A percentile compares a stretch with the other conserved stretches of the same genome.
Evolutionary conservation across 2,113 vertebrate species (phyloP).

Genomic region (Spheniscus mendiculus): DNA sequence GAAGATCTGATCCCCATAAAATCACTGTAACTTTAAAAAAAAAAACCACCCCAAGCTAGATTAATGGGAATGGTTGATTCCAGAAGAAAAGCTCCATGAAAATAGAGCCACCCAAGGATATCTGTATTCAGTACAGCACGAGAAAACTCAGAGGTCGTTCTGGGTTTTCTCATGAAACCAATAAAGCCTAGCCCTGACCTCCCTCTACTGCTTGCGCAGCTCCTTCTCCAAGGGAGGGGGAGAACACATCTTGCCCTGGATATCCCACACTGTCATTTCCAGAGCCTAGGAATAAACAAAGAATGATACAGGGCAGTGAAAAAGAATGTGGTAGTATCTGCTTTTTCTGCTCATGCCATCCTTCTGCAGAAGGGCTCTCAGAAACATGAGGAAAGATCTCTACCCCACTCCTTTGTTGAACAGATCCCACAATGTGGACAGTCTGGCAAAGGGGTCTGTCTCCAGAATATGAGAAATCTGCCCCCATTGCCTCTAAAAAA

Average conservation of each 20-base stretch:
- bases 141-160: neutral
- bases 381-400: neutral
- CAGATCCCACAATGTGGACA: neutral
- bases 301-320: neutral
- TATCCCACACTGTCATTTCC: neutral
- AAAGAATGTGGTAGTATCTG: neutral
- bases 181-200: neutral
- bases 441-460: neutral
- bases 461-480: neutral
- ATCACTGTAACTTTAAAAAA: neutral
- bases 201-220: neutral
- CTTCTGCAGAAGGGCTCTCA: neutral
- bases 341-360: neutral
- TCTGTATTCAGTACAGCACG: fast-evolving
- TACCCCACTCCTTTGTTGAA: neutral
- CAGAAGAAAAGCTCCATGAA: neutral
- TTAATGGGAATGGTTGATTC: neutral
- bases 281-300: neutral
- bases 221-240: neutral
- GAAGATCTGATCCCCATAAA: neutral
- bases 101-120: neutral
- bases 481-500: neutral
- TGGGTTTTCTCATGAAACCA: neutral
- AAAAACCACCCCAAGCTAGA: neutral
- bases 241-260: neutral